Evolutionary conservation across 2,113 vertebrate genomes (phyloP).

Genomic region (Dicrurus megarhynchus): DNA sequence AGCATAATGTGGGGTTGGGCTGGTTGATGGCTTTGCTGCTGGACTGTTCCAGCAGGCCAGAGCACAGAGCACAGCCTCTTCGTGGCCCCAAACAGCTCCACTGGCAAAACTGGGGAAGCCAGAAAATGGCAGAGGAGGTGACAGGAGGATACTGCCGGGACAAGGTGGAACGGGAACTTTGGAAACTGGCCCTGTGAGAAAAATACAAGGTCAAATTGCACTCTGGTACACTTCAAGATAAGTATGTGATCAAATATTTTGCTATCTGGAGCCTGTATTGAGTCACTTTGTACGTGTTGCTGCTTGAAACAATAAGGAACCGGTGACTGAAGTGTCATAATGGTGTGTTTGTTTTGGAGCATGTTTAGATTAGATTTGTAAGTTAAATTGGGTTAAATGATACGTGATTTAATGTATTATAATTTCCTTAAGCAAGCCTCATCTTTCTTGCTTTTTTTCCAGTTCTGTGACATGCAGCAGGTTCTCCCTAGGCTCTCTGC

Average conservation of each 20-base stretch:
- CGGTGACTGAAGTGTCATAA: neutral
- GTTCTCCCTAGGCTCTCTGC: neutral
- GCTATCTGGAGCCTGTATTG: neutral
- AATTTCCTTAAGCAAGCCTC: neutral
- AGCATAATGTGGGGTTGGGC: accelerated
- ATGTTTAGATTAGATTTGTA: neutral
- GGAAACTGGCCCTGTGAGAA: neutral
- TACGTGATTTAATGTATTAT: neutral
- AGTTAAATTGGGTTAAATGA: neutral
- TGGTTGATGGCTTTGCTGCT: neutral
- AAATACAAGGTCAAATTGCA: neutral
- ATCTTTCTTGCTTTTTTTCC: neutral
- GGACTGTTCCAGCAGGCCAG: neutral
- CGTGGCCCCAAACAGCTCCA: neutral
- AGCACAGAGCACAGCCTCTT: neutral
- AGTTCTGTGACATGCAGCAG: neutral
- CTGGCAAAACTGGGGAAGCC: neutral
- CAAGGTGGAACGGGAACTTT: neutral
- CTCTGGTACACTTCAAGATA: neutral
- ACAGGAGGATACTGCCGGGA: neutral
- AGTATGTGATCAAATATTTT: neutral
- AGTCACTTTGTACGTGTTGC: neutral
- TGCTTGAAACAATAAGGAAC: neutral
- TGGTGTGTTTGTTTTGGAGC: neutral
- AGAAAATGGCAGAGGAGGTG: neutral